Percentiles rank a stretch among this genome's conserved stretches.
Conservation (phyloP, 2,113 vertebrate species). For the Plotosus lineatus region DNA sequence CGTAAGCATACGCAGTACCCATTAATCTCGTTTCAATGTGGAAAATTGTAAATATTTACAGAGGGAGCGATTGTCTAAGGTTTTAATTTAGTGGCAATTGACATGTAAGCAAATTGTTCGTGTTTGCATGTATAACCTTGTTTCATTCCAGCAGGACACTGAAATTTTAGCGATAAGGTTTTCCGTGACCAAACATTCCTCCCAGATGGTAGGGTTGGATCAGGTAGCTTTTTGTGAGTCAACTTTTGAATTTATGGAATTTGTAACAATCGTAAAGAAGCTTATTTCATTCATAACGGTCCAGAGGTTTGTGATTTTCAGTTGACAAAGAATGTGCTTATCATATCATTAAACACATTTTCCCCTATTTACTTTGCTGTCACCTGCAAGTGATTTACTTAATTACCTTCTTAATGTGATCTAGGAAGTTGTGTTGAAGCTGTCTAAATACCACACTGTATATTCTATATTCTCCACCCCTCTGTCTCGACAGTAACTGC, state of each 20-base stretch:
- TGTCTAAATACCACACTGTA: not conserved
- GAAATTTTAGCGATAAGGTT: not conserved
- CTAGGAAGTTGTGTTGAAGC: not conserved
- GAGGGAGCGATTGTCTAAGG: not conserved
- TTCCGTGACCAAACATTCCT: not conserved
- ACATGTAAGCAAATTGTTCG: not conserved
- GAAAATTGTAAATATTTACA: not conserved
- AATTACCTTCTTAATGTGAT: slow-evolving; percentile 3
- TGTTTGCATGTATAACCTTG: not conserved
- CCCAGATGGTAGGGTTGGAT: not conserved
- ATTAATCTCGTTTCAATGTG: not conserved
- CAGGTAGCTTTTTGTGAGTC: not conserved
- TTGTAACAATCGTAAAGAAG: not conserved
- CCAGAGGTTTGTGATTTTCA: not conserved
- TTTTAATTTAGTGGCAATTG: not conserved
- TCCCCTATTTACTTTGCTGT: not conserved
- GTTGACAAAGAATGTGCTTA: no score
- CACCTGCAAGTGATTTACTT: not conserved
- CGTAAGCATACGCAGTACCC: not conserved
- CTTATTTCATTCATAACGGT: not conserved
- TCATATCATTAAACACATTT: no score
- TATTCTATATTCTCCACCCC: not conserved
- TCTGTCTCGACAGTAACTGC: not conserved
- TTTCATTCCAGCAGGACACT: not conserved
- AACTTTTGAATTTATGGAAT: not conserved